These are phyloP conservation scores for Drosophila imparisetae DNA, from an alignment of 2,888 invertebrate genomes.

Conservation along the genomic window DNA sequence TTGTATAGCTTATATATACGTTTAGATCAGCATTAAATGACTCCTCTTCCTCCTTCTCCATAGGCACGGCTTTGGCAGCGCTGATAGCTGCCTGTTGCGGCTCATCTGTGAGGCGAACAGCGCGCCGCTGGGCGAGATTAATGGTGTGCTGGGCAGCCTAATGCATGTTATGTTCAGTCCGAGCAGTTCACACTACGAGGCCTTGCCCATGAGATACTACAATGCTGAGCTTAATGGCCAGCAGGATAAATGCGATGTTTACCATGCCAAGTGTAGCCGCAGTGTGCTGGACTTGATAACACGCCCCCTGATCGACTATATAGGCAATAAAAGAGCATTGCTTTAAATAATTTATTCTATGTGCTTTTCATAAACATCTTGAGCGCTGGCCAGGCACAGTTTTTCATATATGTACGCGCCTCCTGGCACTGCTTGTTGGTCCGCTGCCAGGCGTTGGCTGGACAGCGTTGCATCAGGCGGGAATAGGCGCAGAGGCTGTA, in stretches of 20 bases:
- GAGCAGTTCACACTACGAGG: constrained; percentile 73
- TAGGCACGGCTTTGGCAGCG: constrained; percentile 77
- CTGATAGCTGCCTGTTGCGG: constrained; percentile 87
- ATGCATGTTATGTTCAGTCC: constrained; percentile 86
- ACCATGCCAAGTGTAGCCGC: constrained; percentile 58
- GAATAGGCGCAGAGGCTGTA: constrained; percentile 69
- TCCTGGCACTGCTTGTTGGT: constrained; percentile 53
- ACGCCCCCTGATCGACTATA: constrained; percentile 60
- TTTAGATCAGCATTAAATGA: neutral
- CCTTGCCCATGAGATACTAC: constrained; percentile 73
- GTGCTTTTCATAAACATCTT: constrained; percentile 65
- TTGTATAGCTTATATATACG: constrained; percentile 16
- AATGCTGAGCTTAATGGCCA: constrained; percentile 75
- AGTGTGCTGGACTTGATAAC: constrained; percentile 81
- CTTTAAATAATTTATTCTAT: constrained; percentile 22
- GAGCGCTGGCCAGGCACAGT: constrained; percentile 63
- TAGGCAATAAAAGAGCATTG: constrained; percentile 20
- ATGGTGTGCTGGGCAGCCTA: constrained; percentile 88
- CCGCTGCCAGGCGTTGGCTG: constrained; percentile 50
- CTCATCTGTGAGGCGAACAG: constrained; percentile 88
- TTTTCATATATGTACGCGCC: constrained; percentile 45
- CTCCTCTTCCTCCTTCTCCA: neutral
- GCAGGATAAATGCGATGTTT: constrained; percentile 62
- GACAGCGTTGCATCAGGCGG: constrained; percentile 54
- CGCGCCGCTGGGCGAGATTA: constrained; percentile 81